Percentiles rank a stretch among this genome's conserved stretches.
Conservation (phyloP, 2,113 vertebrate species). For the Vireo altiloquus region DNA sequence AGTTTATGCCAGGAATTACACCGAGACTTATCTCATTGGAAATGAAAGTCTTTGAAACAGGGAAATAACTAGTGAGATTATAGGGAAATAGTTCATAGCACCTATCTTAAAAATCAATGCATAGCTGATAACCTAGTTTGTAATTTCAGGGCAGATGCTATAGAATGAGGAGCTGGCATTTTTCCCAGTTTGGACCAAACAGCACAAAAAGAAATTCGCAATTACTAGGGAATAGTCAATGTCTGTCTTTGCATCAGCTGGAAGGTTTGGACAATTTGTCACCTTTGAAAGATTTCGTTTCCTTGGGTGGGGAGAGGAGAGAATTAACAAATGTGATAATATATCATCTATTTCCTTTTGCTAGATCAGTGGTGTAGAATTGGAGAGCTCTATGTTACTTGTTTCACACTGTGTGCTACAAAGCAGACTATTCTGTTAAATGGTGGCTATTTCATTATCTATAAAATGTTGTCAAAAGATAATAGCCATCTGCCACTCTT, state of each 20-base stretch:
- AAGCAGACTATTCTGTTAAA: not conserved
- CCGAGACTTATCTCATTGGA: not conserved
- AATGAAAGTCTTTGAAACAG: not conserved
- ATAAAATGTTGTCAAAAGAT: not conserved
- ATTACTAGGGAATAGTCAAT: not conserved
- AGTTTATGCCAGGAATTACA: not conserved
- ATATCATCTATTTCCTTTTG: not conserved
- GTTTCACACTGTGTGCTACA: not conserved
- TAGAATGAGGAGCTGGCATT: not conserved
- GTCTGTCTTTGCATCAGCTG: not conserved
- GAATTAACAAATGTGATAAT: not conserved
- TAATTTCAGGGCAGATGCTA: not conserved
- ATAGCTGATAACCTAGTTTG: not conserved
- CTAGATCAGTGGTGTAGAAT: not conserved
- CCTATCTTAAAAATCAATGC: not conserved
- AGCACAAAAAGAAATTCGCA: not conserved
- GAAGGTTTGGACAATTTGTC: not conserved
- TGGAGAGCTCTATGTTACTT: not conserved
- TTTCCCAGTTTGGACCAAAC: not conserved
- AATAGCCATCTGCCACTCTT: not conserved
- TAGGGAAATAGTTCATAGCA: not conserved
- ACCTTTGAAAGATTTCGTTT: not conserved
- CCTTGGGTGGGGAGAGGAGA: rapidly evolving
- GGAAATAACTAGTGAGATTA: not conserved
- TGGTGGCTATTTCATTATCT: not conserved